Evolutionary conservation across 2,113 vertebrate genomes (phyloP), one percentile per base, ranked within the genome.

Genomic region (Polyodon spathula): DNA sequence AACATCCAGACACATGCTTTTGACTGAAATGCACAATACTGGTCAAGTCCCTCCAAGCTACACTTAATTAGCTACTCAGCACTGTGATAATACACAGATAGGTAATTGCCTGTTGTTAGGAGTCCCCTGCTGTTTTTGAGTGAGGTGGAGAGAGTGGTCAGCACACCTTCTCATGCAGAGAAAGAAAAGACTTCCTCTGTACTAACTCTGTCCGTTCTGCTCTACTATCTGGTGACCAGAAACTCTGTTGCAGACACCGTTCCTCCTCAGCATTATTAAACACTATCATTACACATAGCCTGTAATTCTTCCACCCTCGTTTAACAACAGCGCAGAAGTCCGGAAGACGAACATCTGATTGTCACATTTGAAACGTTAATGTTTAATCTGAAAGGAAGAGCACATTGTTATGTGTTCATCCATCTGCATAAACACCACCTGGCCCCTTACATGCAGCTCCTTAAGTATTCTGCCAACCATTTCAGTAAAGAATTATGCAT

Each of bases 351-450:
- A 92, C 91, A 94, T 96, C 92, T 90, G 93, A 97, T 97, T 95
- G 94, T 95, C 94, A 94, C 91, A 92, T 98, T 90, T 91, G 90
- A 95, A 94, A 92, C 87, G 68, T 92, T 97, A 94, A 95, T 96
- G 94, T 96, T 97, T 97, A 92, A 96, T 93, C 90, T 92, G 95
- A 95, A 93, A 95, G 93, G 93, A 96, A 95, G 90, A 88, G 91
- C 89, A 89, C 90, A 90, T 88, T 89, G 89, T 93, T 93, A 93
- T 90, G 90, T 87, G 93, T 88, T 97, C 90, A 93, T 91, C 92
- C 93, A 93, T 96, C 94, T 97, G 94, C 91, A 95, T 93, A 95
- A 97, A 95, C 90, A 95, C 94, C 93, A 95, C 94, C 94, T 97
- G 95, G 91, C 87, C 88, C 83, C 80, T 88, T 81, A 57, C 86